Base-by-base conservation (phyloP, 2,888 invertebrate species). In the Meghimatium bilineatum region DNA sequence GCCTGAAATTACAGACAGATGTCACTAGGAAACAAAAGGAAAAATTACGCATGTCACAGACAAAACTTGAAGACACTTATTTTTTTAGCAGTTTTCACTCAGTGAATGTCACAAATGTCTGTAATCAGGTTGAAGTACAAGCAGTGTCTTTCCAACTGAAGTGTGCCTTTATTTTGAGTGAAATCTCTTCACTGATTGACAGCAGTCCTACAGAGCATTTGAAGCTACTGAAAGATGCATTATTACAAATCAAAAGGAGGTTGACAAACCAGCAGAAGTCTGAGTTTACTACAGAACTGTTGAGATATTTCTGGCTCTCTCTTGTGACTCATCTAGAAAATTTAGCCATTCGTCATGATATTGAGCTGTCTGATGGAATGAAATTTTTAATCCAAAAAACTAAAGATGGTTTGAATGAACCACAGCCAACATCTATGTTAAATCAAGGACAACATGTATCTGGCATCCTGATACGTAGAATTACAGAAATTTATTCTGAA, bases 151-250 rank as follows among this genome's bases (percentile, higher is more conserved):
- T 80, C 63, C 36, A 80, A 36, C 29, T 80, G 29, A 80, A 80
- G 72, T 72, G 71, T 80, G 60, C 80, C 32, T 80, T 80, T 63
- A 63, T 80, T 29, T n/a, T 80, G 14, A 80, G 72, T 38, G 80
- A 80, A 74, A 80, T 80, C 32, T 29, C 36, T 38, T 80, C 80
- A n/a, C n/a, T 72, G n/a, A 17, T 23, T 17, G 63, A 56, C 17
- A 71, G 17, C 0, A 71, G 14, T 1, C 34, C 34, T 23, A 17
- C 56, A 14, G 12, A 38, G 38, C 56, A 72, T 12, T 32, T 80
- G 20, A 60, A 29, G 6, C 32, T 60, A 36, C 36, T n/a, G 23
- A 80, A 80, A 80, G 72, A 72, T 72, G 72, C 74, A 56, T 32
- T 80, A 1, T 63, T 80, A 29, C 36, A 60, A 72, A 80, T 80